These are phyloP conservation scores for Asobara japonica DNA, from an alignment of 1,140 invertebrate genomes.

Conservation along the genomic window DNA sequence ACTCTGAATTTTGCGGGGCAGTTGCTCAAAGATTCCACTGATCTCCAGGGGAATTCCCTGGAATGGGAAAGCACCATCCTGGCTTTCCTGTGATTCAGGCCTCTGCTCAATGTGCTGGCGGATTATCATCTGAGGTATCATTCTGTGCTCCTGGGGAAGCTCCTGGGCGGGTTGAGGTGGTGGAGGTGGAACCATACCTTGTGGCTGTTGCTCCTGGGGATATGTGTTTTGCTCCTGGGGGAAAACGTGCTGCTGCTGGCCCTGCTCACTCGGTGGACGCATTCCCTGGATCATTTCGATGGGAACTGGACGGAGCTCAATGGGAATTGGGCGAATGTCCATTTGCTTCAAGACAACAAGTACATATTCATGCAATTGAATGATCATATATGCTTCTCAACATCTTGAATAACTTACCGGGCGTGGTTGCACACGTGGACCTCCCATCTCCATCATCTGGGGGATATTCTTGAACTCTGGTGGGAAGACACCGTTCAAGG, in stretches of 20 bases:
- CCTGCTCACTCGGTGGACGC: conserved; percentile 51
- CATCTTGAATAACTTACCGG: conserved; percentile 16
- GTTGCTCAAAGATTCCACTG: conserved; percentile 56
- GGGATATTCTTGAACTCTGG: conserved; percentile 54
- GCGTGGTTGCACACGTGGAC: conserved; percentile 47
- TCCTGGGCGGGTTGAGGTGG: conserved; percentile 37
- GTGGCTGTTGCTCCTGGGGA: conserved; percentile 46
- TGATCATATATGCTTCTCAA: background rate
- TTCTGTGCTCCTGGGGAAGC: conserved; percentile 42
- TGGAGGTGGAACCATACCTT: conserved; percentile 54
- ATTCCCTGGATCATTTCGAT: conserved; percentile 50
- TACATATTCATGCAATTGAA: conserved; percentile 5
- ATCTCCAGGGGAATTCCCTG: conserved; percentile 59
- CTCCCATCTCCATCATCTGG: conserved; percentile 58
- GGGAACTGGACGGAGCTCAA: conserved; percentile 55
- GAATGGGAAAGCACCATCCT: conserved; percentile 52
- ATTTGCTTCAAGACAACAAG: conserved; percentile 37
- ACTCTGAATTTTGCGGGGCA: conserved; percentile 59
- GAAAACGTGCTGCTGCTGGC: conserved; percentile 43
- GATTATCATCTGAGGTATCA: conserved; percentile 51
- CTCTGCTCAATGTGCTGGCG: conserved; percentile 50
- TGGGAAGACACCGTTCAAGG: conserved; percentile 48
- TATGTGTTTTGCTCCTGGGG: conserved; percentile 41
- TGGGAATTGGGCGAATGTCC: conserved; percentile 55
- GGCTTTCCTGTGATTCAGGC: conserved; percentile 41